These are phyloP conservation scores for Gallinago solitaria DNA, from an alignment of 2,797 vertebrate species.

Conservation along the genomic window DNA sequence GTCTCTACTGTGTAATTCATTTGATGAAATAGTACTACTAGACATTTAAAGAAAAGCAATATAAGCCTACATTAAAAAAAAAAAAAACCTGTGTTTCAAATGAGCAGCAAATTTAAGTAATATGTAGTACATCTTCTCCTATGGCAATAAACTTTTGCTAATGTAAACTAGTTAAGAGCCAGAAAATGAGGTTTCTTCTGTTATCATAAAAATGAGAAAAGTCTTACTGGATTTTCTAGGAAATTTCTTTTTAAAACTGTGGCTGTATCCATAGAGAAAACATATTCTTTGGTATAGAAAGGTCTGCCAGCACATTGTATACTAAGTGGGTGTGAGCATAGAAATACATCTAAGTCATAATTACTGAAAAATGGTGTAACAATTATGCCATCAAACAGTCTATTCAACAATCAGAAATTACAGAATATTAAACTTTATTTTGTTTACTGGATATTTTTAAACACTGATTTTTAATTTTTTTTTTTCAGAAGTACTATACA, in stretches of 20 bases:
- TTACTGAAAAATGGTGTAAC: neutral
- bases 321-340: neutral
- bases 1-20: neutral
- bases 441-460: neutral
- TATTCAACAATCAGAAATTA: neutral
- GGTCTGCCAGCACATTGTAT: neutral
- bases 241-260: neutral
- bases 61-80: neutral
- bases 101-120: neutral
- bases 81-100: neutral
- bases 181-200: neutral
- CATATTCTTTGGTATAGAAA: neutral
- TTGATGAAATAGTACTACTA: neutral
- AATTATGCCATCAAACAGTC: neutral
- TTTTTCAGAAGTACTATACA: neutral
- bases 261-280: neutral
- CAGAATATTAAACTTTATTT: neutral
- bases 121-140: accelerated
- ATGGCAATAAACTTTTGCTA: neutral
- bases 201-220: neutral
- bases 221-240: neutral
- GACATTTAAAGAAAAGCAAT: neutral
- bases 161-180: neutral
- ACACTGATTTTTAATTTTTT: neutral
- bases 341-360: neutral